Conservation (phyloP, 2,113 vertebrate species). For the Pontoporia blainvillei region DNA sequence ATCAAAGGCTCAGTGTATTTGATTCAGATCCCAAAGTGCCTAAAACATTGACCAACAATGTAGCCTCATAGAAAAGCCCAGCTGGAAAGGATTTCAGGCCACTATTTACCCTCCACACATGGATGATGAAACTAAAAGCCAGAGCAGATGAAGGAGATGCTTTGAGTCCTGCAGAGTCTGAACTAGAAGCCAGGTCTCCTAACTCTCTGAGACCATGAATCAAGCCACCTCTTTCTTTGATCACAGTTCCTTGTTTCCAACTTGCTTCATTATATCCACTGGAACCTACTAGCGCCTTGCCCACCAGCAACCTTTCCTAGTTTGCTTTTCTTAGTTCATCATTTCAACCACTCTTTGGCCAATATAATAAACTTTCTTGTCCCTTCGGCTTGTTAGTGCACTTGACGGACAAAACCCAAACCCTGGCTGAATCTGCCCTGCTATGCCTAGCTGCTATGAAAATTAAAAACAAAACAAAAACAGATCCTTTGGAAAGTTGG, state of each 20-base stretch:
- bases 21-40: neutral
- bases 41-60: neutral
- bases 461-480: neutral
- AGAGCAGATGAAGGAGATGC: neutral
- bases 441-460: neutral
- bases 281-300: neutral
- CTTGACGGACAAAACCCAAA: neutral
- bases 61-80: neutral
- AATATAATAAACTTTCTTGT: neutral
- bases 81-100: neutral
- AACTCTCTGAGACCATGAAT: neutral
- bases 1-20: neutral
- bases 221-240: neutral
- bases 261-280: neutral
- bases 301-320: neutral
- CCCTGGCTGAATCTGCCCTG: neutral
- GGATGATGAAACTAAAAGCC: neutral
- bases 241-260: neutral
- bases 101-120: too few species aligned
- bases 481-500: neutral
- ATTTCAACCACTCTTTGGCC: neutral
- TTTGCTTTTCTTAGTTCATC: too few species aligned
- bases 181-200: neutral
- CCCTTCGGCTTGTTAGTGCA: neutral
- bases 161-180: neutral